A percentile compares a stretch with the other conserved stretches of the same genome.
These are phyloP conservation scores for Latheticus oryzae DNA, from an alignment of 2,888 invertebrate genomes.

Conservation along the genomic window DNA sequence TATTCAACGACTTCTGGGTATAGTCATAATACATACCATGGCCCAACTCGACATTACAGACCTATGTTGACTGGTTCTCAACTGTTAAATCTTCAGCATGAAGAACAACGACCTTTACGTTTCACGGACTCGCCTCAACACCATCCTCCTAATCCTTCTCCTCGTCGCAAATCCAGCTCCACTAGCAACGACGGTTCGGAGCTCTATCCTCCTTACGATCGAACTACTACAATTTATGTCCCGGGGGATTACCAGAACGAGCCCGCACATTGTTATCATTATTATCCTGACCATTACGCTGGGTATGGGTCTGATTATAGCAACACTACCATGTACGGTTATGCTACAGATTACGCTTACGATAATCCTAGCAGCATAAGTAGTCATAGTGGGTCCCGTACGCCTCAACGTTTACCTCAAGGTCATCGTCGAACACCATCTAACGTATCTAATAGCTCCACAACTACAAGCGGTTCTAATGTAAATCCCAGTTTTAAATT, in stretches of 20 bases:
- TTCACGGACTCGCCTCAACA: conserved; percentile 83
- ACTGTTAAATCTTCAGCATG: conserved; percentile 66
- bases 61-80: conserved; percentile 72
- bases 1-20: conserved; percentile 71
- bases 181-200: conserved; percentile 78
- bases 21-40: conserved; percentile 92
- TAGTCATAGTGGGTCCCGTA: conserved; percentile 63
- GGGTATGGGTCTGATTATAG: conserved; percentile 63
- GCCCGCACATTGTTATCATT: conserved; percentile 55
- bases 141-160: conserved; percentile 71
- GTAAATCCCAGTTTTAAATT: conserved; percentile 73
- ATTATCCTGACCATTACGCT: conserved; percentile 57
- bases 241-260: conserved; percentile 64
- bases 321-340: conserved; percentile 62
- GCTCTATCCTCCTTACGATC: conserved; percentile 66
- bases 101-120: conserved; percentile 74
- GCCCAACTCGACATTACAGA: conserved; percentile 81
- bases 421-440: conserved; percentile 83
- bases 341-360: conserved; percentile 68
- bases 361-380: conserved; percentile 70
- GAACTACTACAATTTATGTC: conserved; percentile 66
- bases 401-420: conserved; percentile 65
- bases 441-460: conserved; percentile 75
- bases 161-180: conserved; percentile 78
- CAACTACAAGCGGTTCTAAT: conserved; percentile 70